Evolutionary conservation across 2,113 vertebrate species (phyloP).

Genomic region (Telmatochromis brachygnathus): DNA sequence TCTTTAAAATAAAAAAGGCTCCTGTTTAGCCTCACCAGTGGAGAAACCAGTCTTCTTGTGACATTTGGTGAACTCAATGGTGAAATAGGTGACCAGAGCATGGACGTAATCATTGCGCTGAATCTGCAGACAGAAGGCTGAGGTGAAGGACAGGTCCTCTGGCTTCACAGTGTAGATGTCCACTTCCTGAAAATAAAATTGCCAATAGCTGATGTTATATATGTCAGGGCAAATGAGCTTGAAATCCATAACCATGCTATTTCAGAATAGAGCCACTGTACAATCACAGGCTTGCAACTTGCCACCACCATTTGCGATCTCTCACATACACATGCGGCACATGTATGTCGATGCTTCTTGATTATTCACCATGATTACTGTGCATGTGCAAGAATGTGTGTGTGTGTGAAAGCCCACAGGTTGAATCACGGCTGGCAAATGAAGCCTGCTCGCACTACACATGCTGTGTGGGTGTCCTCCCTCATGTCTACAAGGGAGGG

Average conservation of each 20-base stretch:
- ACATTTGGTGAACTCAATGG: constrained; percentile 98
- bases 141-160: constrained; percentile 89
- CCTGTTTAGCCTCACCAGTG: constrained; percentile 76
- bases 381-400: background rate
- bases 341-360: background rate
- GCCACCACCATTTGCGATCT: background rate
- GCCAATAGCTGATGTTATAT: background rate
- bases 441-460: constrained; percentile 47
- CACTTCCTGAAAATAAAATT: constrained; percentile 79
- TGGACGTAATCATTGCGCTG: constrained; percentile 96
- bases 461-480: constrained; percentile 63
- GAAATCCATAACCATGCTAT: background rate
- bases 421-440: constrained; percentile 52
- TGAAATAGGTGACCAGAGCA: constrained; percentile 95
- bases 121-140: constrained; percentile 94
- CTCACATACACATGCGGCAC: background rate
- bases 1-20: background rate
- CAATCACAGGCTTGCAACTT: background rate
- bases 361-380: constrained; percentile 10
- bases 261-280: background rate
- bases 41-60: constrained; percentile 98
- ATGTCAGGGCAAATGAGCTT: background rate
- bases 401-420: constrained; percentile 45
- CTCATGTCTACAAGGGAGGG: background rate
- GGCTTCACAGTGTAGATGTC: constrained; percentile 95